Evolutionary conservation across 2,888 invertebrate genomes (phyloP), one percentile per base, ranked within the genome.

Genomic region (Melitaea athalia): DNA sequence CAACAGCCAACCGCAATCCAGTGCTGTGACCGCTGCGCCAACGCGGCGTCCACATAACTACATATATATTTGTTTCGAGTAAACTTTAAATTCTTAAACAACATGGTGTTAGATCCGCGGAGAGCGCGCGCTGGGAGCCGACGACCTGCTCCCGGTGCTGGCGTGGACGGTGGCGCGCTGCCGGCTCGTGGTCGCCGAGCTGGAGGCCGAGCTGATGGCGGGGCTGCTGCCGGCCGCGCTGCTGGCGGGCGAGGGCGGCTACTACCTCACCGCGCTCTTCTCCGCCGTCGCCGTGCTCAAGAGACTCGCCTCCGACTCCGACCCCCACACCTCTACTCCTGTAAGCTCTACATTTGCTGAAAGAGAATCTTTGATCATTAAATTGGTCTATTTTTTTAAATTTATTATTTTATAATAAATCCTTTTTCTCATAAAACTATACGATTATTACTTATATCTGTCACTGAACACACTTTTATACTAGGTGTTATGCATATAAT

Each of bases 151-250:
- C 66, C 98, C 98, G 0, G 95, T 98, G 67, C 94, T 99, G 61
- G 98, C 98, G 66, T 98, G 97, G 95, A 96, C 98, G 11, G 93
- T 99, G 75, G 97, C 98, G 0, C 96, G 97, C 72, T 97, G 97
- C 76, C 96, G 97, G 47, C 95, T 98, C 78, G 96, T 98, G 8
- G 96, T 97, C 43, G 98, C 98, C 0, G 99, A 99, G 90, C 95
- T 99, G 68, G 99, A 99, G 85, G 98, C 98, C 0, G 98, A 98
- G 83, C 97, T 98, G 84, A 99, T 99, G 98, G 98, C 98, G 94
- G 98, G 96, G 3, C 93, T 99, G 50, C 92, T 99, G 47, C 99
- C 99, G 69, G 97, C 98, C 0, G 97, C 98, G 0, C 89, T 99
- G 63, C 93, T 98, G 61, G 97, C 97, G 0, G 98, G 98, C 4